phyloP scores from a whole-genome alignment of 2,113 vertebrate species.

The Neomonachus schauinslandi region DNA sequence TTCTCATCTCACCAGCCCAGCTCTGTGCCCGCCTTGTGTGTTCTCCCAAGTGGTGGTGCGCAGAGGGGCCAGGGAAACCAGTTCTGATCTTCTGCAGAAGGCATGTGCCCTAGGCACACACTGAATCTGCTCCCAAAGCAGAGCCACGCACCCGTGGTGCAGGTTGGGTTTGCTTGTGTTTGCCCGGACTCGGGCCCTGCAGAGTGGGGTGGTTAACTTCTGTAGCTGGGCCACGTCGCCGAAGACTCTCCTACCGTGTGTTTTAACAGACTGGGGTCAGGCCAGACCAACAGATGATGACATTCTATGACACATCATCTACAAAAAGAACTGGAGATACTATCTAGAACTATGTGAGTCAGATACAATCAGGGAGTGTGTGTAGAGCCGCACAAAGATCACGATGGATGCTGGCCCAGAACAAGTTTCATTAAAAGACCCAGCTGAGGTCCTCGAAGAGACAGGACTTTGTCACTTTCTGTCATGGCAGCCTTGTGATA shows the following conservation, averaged over 20 bases:
- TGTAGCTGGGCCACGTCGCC: background rate
- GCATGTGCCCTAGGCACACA: rapidly evolving
- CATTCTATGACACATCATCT: background rate
- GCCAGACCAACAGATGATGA: background rate
- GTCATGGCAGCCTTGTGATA: background rate
- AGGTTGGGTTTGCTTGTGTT: rapidly evolving
- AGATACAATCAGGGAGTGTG: background rate
- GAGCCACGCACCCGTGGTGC: rapidly evolving
- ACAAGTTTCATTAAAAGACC: background rate
- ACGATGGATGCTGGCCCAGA: rapidly evolving
- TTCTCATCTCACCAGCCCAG: background rate
- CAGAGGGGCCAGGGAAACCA: background rate
- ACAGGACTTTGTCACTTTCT: background rate
- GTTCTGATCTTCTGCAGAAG: background rate
- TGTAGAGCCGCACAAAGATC: background rate
- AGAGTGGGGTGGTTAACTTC: background rate
- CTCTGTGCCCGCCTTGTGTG: background rate
- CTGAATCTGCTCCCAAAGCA: background rate
- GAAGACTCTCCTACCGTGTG: rapidly evolving
- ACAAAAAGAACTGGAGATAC: background rate
- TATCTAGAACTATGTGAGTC: background rate
- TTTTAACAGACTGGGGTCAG: background rate
- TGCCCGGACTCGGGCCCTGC: background rate
- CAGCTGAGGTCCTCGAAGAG: background rate
- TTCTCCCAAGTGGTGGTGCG: background rate